phyloP scores from a whole-genome alignment of 2,888 invertebrate genomes.

The Palloptera scutellata region DNA sequence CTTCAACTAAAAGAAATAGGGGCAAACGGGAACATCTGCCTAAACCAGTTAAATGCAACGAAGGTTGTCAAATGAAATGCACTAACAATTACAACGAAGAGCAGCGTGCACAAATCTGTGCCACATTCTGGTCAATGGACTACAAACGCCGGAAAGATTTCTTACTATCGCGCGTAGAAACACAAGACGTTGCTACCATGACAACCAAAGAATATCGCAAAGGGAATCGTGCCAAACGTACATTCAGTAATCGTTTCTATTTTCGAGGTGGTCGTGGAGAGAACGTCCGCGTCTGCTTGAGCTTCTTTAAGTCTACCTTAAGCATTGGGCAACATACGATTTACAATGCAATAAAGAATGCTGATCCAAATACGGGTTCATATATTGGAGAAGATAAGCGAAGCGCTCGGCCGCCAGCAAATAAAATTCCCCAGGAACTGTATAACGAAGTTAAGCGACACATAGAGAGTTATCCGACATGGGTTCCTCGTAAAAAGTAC shows the following conservation, averaged over 20 bases:
- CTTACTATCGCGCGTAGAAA: slow-evolving; percentile 40
- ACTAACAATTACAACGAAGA: slow-evolving; percentile 39
- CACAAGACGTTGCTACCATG: slow-evolving; percentile 36
- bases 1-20: slow-evolving; percentile 32
- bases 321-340: slow-evolving; percentile 38
- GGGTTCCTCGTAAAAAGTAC: slow-evolving; percentile 40
- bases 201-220: slow-evolving; percentile 40
- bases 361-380: slow-evolving; percentile 41
- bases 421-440: slow-evolving; percentile 38
- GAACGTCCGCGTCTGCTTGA: slow-evolving; percentile 41
- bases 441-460: slow-evolving; percentile 35
- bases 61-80: slow-evolving; percentile 40
- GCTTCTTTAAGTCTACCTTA: slow-evolving; percentile 39
- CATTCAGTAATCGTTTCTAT: slow-evolving; percentile 38
- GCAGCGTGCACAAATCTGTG: slow-evolving; percentile 42
- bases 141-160: slow-evolving; percentile 43
- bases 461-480: slow-evolving; percentile 43
- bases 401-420: slow-evolving; percentile 30
- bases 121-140: slow-evolving; percentile 42
- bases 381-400: slow-evolving; percentile 39
- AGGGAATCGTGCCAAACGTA: slow-evolving; percentile 37
- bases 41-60: slow-evolving; percentile 38
- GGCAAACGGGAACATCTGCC: slow-evolving; percentile 37
- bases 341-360: slow-evolving; percentile 36
- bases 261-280: slow-evolving; percentile 38